Conservation (phyloP, 2,888 invertebrate species). For the Drosophila mulleri region DNA sequence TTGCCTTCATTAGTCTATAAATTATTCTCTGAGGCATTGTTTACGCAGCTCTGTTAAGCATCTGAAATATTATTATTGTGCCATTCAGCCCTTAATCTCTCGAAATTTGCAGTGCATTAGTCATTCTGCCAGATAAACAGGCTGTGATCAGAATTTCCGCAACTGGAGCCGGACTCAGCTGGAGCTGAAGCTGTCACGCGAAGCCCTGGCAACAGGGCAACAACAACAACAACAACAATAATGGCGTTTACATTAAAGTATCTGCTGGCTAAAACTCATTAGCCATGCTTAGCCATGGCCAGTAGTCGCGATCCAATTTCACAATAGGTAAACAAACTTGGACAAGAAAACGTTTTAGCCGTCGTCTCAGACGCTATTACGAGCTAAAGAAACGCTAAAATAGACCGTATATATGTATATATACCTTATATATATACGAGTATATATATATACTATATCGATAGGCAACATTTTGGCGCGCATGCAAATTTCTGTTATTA, state of each 20-base stretch:
- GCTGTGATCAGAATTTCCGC: conserved; percentile 23
- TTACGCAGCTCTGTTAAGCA: background rate
- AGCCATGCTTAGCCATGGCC: conserved; percentile 38
- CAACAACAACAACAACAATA: conserved; percentile 4
- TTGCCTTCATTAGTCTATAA: background rate
- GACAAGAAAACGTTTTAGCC: conserved; percentile 10
- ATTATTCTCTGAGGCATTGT: background rate
- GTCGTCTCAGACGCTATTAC: conserved; percentile 8
- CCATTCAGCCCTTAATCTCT: conserved; percentile 32
- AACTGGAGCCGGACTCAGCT: conserved; percentile 18
- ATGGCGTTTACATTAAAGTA: conserved; percentile 17
- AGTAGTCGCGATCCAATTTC: conserved; percentile 32
- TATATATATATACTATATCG: background rate
- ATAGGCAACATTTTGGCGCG: conserved; percentile 28
- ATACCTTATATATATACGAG: background rate
- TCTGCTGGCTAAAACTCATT: conserved; percentile 52
- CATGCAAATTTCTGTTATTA: conserved; percentile 25
- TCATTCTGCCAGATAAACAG: conserved; percentile 26
- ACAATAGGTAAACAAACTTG: conserved; percentile 58
- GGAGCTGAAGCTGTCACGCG: conserved; percentile 34
- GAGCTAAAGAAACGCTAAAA: conserved; percentile 2
- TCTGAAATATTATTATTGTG: conserved; percentile 1
- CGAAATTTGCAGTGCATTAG: conserved; percentile 32
- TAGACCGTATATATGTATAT: background rate
- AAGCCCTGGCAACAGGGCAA: conserved; percentile 6